Conservation (phyloP, 2,797 vertebrate species). For the Melanotaenia parkinsoni region DNA sequence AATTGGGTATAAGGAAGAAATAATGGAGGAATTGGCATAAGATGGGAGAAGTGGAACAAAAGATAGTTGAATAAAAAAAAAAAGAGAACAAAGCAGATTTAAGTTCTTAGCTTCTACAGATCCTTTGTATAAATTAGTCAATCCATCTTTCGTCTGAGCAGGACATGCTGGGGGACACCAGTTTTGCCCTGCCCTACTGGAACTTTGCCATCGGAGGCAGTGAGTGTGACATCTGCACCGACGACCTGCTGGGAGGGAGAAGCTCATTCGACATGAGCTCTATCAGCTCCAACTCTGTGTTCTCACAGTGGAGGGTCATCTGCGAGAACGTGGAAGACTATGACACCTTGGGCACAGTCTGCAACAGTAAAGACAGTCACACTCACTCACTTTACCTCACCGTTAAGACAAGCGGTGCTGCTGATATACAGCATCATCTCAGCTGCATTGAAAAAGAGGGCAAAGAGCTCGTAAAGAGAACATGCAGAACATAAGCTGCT, state of each 20-base stretch:
- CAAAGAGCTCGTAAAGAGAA: constrained; percentile 75
- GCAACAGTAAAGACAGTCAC: constrained; percentile 90
- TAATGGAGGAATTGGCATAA: not conserved
- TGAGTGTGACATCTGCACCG: constrained; percentile 92
- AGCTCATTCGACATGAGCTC: constrained; percentile 88
- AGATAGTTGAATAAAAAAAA: not conserved
- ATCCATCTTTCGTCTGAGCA: constrained; percentile 51
- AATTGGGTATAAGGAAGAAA: not conserved
- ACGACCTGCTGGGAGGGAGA: constrained; percentile 92
- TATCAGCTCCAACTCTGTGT: constrained; percentile 92
- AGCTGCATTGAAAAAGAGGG: constrained; percentile 71
- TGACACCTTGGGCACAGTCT: constrained; percentile 92
- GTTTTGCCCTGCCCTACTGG: constrained; percentile 95
- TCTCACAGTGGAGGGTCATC: constrained; percentile 92
- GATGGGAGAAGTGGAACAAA: not conserved
- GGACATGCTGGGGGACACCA: constrained; percentile 91
- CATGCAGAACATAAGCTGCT: constrained; percentile 73
- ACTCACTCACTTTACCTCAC: constrained; percentile 1
- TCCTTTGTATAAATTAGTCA: not conserved
- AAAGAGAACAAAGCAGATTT: not conserved
- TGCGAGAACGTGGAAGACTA: constrained; percentile 95
- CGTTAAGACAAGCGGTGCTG: constrained; percentile 10
- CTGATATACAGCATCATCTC: constrained; percentile 47
- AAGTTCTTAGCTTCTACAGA: not conserved
- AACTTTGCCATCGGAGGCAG: constrained; percentile 95